Base-by-base conservation (phyloP, 1,140 invertebrate species). In the Caenorhabditis tropicalis region DNA sequence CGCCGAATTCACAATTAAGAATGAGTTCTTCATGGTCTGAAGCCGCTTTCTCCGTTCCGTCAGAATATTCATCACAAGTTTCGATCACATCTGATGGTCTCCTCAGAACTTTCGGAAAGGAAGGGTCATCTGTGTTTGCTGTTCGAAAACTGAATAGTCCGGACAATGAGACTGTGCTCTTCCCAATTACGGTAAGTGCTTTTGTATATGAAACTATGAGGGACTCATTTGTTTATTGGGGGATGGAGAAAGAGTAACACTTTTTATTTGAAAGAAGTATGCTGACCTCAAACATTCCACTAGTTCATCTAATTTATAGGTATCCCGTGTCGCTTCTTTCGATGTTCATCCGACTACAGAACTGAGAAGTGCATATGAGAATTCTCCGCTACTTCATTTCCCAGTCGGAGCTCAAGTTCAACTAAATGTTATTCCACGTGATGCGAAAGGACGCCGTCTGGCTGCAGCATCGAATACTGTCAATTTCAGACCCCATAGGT, bases 401-500 rank as follows among this genome's bases (percentile, higher is more conserved):
- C 84, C 84, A 15, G 79, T 85, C 19, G 84, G 84, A 85, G 53
- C 81, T 29, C 39, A 24, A n/a, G 39, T 85, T 27, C 56, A 65
- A 24, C 80, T 85, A 12, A 51, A 70, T 27, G 58, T 82, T 48
- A 21, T 82, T 21, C 39, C 79, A 29, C 56, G 79, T 4, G 84
- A 85, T 51, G 21, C 29, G 15, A 24, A n/a, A 27, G 84, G 84
- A 36, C 60, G 80, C 9, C 43, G 31, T 19, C 48, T 85, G 10
- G 9, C 43, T 53, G 48, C 80, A 5, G 49, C 48, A 29, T 48
- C 33, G 16, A 51, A 33, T 19, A 60, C 15, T 53, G 6, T 85
- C n/a, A 56, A 43, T 27, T 85, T 81, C 51, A 43, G 84, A 82
- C 84, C 84, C 4, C 84, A 85, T 27, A 81, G 83, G 83, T 84